Evolutionary conservation across 2,888 invertebrate species (phyloP), one percentile per base, ranked within the genome.

Genomic region (Tuberolachnus salignus): DNA sequence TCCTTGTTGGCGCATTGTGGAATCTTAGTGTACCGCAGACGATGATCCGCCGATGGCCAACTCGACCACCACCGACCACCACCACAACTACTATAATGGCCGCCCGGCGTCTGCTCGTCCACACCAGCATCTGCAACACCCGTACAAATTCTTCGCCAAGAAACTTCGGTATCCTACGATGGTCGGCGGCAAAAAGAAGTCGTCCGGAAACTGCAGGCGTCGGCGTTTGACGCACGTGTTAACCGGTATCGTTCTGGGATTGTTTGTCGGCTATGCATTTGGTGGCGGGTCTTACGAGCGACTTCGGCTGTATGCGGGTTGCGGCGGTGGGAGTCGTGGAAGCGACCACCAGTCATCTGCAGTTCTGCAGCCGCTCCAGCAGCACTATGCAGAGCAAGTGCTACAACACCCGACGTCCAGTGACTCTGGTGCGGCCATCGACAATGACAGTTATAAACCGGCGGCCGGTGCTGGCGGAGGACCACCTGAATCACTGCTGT

Each of bases 401-500:
- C 34, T 34, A 34, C 34, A 34, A 46, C 19, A 21, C 46, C 67
- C 57, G 14, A 3, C 46, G 26, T 1, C 42, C 21, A 10, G 2
- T 44, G 26, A 51, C 34, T 6, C 34, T 34, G 34, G 3, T 6
- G 34, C 34, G 34, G 34, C 34, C 34, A 34, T 6, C 34, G 6
- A 34, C 3, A 34, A 34, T 3, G 34, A 34, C 34, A 34, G 34
- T 6, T 34, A 34, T 21, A 46, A 13, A 53, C 13, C 16, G 26
- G 34, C 14, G 63, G 67, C 26, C 2, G 53, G 13, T 21, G 34
- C n/a, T 3, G 59, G 6, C 26, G 49, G 19, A 0, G 80, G 51
- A 0, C 61, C 69, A 10, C 26, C 59, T n/a, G 80, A 69, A n/a
- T 73, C 81, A n/a, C 81, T 95, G 82, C 89, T 95, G 80, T 93